Evolutionary conservation across 1,140 invertebrate species (phyloP).

Genomic region (Tetramorium simillimum): DNA sequence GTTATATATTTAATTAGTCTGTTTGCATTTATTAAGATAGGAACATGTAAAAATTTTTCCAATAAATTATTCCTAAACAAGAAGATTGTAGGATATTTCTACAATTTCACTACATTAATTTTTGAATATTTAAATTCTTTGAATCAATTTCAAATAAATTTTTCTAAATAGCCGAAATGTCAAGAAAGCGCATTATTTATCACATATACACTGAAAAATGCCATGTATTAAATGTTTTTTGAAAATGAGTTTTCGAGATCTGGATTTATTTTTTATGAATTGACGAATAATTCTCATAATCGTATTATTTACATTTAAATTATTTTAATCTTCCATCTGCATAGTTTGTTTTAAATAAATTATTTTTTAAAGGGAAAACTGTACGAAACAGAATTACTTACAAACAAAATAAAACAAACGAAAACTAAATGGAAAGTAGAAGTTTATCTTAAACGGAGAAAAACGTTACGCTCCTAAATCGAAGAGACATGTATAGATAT

Average conservation of each 20-base stretch:
- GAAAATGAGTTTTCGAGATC: not conserved
- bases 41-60: not conserved
- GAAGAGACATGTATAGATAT: not conserved
- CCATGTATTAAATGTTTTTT: not conserved
- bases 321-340: not conserved
- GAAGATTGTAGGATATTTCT: not conserved
- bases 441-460: not conserved
- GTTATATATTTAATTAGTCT: too few species aligned
- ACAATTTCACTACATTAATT: not conserved
- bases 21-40: not conserved
- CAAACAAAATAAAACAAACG: not conserved
- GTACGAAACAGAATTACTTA: not conserved
- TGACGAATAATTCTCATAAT: not conserved
- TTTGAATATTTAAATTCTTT: not conserved
- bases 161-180: not conserved
- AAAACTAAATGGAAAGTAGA: not conserved
- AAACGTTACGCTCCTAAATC: conserved; percentile 1
- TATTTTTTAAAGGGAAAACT: too few species aligned
- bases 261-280: not conserved
- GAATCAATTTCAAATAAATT: not conserved
- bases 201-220: not conserved
- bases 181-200: not conserved
- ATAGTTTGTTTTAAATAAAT: not conserved
- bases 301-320: not conserved
- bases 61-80: not conserved